Evolutionary conservation across 2,797 vertebrate genomes (phyloP).

Genomic region (Helostoma temminkii): DNA sequence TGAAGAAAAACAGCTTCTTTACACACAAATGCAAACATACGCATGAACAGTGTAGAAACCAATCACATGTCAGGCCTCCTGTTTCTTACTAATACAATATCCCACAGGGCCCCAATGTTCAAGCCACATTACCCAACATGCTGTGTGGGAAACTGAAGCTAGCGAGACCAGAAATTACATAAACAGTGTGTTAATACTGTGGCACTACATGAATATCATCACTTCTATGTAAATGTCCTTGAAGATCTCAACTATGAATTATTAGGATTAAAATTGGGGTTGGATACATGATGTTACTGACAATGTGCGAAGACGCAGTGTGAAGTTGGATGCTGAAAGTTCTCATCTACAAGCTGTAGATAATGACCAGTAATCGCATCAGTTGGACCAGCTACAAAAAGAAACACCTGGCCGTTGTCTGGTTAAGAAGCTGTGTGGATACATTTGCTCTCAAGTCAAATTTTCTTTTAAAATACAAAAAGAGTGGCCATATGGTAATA

Average conservation of each 20-base stretch:
- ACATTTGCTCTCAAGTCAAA: too few relatives aligned
- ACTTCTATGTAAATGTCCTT: not conserved
- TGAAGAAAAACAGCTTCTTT: constrained; percentile 9
- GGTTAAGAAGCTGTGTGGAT: too few relatives aligned
- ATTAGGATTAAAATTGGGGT: too few relatives aligned
- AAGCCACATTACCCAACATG: not conserved
- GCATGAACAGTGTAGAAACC: not conserved
- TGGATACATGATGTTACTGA: too few relatives aligned
- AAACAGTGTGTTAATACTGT: not conserved
- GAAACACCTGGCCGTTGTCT: too few relatives aligned
- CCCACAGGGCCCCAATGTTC: not conserved
- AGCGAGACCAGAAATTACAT: not conserved
- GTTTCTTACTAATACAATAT: not conserved
- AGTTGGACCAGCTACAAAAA: too few relatives aligned
- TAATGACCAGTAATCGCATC: too few relatives aligned
- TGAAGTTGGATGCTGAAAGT: too few relatives aligned
- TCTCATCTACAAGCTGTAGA: too few relatives aligned
- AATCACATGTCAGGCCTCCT: not conserved
- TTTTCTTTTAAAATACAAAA: too few relatives aligned
- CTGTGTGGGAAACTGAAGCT: constrained; percentile 19
- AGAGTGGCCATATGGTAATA: too few relatives aligned
- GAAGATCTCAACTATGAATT: not conserved
- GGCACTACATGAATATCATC: not conserved
- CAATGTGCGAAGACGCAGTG: too few relatives aligned
- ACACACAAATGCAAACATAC: constrained; percentile 1